Conservation (phyloP, 2,888 invertebrate species). For the Dorcus parallelipipedus region DNA sequence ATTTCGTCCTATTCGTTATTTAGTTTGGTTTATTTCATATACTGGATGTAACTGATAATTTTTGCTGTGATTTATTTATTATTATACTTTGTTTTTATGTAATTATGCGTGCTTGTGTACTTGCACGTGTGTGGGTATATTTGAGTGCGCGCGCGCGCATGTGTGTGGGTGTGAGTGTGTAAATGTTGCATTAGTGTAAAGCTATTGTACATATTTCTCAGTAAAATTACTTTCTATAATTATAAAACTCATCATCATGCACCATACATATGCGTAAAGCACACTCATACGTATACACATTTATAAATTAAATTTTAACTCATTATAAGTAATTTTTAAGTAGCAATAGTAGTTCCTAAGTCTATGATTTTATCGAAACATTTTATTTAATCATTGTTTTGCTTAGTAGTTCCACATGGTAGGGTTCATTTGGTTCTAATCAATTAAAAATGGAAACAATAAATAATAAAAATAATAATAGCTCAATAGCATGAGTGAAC, state of each 20-base stretch:
- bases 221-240: too few species aligned
- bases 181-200: too few species aligned
- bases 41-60: constrained; percentile 21
- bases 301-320: constrained; percentile 9
- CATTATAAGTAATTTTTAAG: constrained; percentile 9
- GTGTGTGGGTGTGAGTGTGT: too few species aligned
- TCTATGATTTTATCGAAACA: constrained; percentile 14
- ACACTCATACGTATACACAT: constrained; percentile 7
- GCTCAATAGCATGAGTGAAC: neutral
- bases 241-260: too few species aligned
- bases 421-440: neutral
- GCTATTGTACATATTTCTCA: too few species aligned
- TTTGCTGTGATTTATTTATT: constrained; percentile 33
- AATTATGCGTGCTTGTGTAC: constrained; percentile 12
- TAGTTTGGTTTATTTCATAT: constrained; percentile 19
- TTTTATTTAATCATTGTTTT: neutral
- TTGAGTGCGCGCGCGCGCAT: too few species aligned
- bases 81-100: constrained; percentile 13
- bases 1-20: neutral
- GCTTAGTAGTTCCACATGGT: neutral
- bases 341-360: constrained; percentile 19
- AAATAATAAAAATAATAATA: neutral
- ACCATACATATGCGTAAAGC: too few species aligned
- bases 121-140: too few species aligned
- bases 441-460: neutral